These are phyloP conservation scores for Drosophila aldrichi DNA, from an alignment of 2,888 invertebrate genomes.

Conservation along the genomic window DNA sequence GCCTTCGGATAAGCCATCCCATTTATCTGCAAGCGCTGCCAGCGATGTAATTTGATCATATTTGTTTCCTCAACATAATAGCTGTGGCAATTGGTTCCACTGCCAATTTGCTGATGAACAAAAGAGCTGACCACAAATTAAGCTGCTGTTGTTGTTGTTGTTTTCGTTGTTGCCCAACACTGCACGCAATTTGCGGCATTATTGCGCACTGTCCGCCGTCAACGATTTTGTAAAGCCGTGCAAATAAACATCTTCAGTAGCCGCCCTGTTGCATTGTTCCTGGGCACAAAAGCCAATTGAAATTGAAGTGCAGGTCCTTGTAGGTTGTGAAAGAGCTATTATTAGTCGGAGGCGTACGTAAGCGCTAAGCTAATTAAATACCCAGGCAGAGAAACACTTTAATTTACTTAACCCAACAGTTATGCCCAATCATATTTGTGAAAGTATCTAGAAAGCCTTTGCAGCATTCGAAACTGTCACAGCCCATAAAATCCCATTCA, in stretches of 20 bases:
- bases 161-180: conserved; percentile 21
- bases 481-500: conserved; percentile 75
- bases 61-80: conserved; percentile 21
- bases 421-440: neutral
- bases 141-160: conserved; percentile 22
- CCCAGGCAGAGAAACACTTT: neutral
- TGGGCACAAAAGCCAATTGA: conserved; percentile 17
- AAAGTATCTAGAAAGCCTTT: conserved; percentile 18
- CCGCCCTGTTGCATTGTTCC: conserved; percentile 41
- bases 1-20: conserved; percentile 2
- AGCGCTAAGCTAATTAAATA: neutral
- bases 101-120: conserved; percentile 42
- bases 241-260: conserved; percentile 26
- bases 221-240: conserved; percentile 10
- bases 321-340: neutral
- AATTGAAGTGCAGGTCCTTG: neutral
- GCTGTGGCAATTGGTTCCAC: conserved; percentile 30
- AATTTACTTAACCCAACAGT: neutral
- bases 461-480: conserved; percentile 57
- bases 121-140: conserved; percentile 40
- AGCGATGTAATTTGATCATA: conserved; percentile 25
- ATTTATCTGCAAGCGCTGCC: neutral
- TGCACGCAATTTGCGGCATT: conserved; percentile 39
- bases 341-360: neutral
- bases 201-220: conserved; percentile 5